Conservation (phyloP, 2,113 vertebrate species). For the Psittacula cyanocephala region DNA sequence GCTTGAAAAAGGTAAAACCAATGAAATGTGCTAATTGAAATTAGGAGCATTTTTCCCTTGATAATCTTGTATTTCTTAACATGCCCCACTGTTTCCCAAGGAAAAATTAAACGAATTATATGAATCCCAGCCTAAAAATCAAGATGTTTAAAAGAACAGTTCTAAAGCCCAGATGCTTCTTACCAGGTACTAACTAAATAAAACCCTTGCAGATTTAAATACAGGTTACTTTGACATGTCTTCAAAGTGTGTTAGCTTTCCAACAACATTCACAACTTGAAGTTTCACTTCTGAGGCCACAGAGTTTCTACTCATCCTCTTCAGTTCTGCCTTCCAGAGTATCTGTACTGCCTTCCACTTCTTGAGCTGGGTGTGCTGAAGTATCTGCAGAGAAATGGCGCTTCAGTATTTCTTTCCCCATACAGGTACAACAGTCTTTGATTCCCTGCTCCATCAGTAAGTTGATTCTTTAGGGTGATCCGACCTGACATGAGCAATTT, state of each 20-base stretch:
- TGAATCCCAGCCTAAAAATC: constrained; percentile 67
- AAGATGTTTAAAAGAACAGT: constrained; percentile 67
- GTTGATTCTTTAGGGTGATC: background rate
- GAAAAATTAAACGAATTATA: constrained; percentile 50
- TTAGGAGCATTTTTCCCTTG: constrained; percentile 19
- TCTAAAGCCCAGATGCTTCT: constrained; percentile 68
- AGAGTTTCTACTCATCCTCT: constrained; percentile 46
- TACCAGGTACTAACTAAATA: constrained; percentile 61
- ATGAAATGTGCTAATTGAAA: constrained; percentile 50
- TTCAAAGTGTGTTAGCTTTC: constrained; percentile 63
- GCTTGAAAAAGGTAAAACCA: constrained; percentile 43
- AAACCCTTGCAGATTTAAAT: constrained; percentile 63
- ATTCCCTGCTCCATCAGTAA: background rate
- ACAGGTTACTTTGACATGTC: constrained; percentile 59
- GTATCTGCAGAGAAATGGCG: constrained; percentile 60
- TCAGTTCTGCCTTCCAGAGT: constrained; percentile 56
- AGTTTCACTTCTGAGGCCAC: constrained; percentile 30
- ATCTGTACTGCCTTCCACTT: constrained; percentile 52
- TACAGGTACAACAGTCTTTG: background rate
- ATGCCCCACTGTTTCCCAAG: constrained; percentile 23
- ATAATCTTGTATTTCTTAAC: background rate
- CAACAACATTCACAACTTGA: constrained; percentile 37
- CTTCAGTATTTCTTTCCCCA: background rate
- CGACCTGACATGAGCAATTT: background rate
- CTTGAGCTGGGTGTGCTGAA: constrained; percentile 28